These are phyloP conservation scores for Eudasyphora cyanicolor DNA, from an alignment of 2,888 invertebrate genomes.

Conservation along the genomic window DNA sequence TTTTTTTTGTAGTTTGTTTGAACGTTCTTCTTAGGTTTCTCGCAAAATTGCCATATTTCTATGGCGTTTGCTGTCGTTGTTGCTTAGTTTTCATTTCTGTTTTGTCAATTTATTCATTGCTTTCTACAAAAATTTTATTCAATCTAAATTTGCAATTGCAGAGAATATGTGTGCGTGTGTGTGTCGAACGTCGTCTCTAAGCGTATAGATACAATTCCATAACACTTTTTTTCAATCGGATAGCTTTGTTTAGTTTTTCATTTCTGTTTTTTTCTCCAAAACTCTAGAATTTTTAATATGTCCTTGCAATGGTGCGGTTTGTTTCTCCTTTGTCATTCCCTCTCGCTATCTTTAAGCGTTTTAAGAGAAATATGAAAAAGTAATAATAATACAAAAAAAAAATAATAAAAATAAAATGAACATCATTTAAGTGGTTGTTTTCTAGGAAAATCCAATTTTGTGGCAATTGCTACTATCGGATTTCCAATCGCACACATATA, in stretches of 20 bases:
- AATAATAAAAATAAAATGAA: too few relatives aligned
- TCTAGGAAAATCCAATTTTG: too few relatives aligned
- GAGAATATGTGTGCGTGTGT: too few relatives aligned
- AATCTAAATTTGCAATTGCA: slow-evolving; percentile 5
- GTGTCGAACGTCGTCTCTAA: too few relatives aligned
- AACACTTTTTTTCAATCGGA: too few relatives aligned
- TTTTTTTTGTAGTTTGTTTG: neutral
- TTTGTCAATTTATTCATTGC: slow-evolving; percentile 14
- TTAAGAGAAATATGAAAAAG: too few relatives aligned
- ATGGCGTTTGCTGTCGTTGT: neutral
- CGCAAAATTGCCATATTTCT: slow-evolving; percentile 19
- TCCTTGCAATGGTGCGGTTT: neutral
- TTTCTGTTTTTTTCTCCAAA: neutral
- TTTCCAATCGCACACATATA: too few relatives aligned
- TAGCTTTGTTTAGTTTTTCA: neutral
- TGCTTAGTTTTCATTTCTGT: neutral
- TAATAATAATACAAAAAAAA: too few relatives aligned
- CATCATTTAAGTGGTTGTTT: too few relatives aligned
- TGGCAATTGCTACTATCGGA: too few relatives aligned
- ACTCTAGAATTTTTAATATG: neutral
- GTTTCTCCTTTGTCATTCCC: neutral
- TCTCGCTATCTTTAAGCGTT: neutral
- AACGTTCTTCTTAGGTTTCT: neutral
- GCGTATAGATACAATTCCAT: too few relatives aligned
- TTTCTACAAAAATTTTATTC: neutral